Percentiles rank a stretch among this genome's conserved stretches.
Evolutionary conservation across 2,797 vertebrate genomes (phyloP).

Genomic region (Oophaga sylvatica): DNA sequence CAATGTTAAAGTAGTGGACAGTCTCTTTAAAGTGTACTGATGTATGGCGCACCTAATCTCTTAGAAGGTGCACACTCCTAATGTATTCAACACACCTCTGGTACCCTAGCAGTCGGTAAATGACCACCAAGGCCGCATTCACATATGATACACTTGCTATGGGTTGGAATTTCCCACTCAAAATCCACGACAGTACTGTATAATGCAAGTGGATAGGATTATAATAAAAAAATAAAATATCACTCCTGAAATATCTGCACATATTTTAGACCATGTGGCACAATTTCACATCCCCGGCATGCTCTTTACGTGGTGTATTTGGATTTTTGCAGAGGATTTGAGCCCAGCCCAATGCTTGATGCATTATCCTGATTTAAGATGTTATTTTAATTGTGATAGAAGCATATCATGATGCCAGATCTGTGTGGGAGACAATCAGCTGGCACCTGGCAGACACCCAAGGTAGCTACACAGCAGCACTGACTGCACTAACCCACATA

Average conservation of each 20-base stretch:
- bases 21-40: too few relatives aligned
- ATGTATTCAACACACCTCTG: too few relatives aligned
- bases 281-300: not conserved
- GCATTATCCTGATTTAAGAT: constrained; percentile 3
- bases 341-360: not conserved
- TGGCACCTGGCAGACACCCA: not conserved
- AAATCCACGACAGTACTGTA: not conserved
- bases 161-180: too few relatives aligned
- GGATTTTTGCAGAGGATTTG: not conserved
- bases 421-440: constrained; percentile 22
- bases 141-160: too few relatives aligned
- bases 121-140: too few relatives aligned
- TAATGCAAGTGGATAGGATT: not conserved
- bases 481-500: not conserved
- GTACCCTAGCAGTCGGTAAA: too few relatives aligned
- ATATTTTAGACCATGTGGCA: not conserved
- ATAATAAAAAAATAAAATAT: not conserved
- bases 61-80: too few relatives aligned
- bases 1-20: too few relatives aligned
- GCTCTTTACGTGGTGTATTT: not conserved
- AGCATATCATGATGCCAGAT: constrained; percentile 30
- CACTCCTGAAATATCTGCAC: too few relatives aligned
- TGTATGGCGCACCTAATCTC: too few relatives aligned
- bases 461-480: not conserved
- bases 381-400: not conserved